These are phyloP conservation scores for Coregonus clupeaformis DNA, from an alignment of 2,113 vertebrate genomes.

Conservation along the genomic window DNA sequence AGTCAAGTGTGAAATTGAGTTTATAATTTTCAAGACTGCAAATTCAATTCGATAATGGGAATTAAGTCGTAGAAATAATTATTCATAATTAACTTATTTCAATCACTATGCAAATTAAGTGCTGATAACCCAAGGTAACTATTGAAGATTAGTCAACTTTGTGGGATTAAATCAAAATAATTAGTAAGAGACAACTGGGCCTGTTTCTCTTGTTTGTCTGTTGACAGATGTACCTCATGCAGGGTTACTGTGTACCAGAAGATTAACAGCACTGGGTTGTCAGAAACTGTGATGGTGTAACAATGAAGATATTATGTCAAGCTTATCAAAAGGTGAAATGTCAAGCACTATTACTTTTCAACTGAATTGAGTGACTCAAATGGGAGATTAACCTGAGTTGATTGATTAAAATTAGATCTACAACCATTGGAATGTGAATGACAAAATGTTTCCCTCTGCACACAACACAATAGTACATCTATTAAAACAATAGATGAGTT, in stretches of 20 bases:
- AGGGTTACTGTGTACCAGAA: constrained; percentile 62
- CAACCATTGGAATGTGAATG: too few species aligned
- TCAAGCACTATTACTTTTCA: constrained; percentile 50
- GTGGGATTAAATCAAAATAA: constrained; percentile 64
- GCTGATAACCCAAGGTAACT: constrained; percentile 65
- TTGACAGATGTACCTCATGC: constrained; percentile 42
- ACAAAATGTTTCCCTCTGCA: too few species aligned
- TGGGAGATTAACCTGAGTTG: too few species aligned
- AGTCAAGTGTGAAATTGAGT: constrained; percentile 77
- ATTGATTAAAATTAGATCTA: too few species aligned
- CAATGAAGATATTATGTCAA: constrained; percentile 50
- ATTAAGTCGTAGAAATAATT: constrained; percentile 78
- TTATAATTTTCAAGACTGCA: constrained; percentile 75
- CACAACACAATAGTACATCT: too few species aligned
- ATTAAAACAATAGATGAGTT: too few species aligned
- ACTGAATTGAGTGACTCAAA: too few species aligned
- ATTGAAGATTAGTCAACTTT: constrained; percentile 69
- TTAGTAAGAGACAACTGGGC: constrained; percentile 51
- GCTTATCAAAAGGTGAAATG: constrained; percentile 52
- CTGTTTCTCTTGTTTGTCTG: constrained; percentile 54
- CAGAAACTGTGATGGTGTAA: constrained; percentile 60
- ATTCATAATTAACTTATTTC: constrained; percentile 75
- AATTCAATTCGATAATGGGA: constrained; percentile 76
- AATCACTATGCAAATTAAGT: constrained; percentile 75
- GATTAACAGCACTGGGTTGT: constrained; percentile 71